Conservation (phyloP, 1,140 invertebrate genomes). For the Anoplolepis gracilipes region DNA sequence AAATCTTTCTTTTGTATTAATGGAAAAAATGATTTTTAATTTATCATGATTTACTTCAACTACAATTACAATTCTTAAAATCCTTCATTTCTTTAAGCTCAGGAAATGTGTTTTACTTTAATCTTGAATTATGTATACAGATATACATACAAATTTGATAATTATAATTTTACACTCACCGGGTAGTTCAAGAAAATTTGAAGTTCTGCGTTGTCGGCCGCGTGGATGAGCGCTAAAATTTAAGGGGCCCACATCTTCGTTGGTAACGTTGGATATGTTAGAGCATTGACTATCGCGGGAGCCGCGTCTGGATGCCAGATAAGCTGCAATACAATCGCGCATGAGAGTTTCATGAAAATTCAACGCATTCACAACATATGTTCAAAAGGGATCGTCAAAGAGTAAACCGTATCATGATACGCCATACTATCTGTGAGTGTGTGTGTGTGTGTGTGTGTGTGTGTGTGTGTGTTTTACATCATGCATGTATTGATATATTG, state of each 20-base stretch:
- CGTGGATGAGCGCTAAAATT: conserved; percentile 91
- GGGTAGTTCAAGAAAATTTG: conserved; percentile 95
- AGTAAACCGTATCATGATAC: conserved; percentile 31
- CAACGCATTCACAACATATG: background rate
- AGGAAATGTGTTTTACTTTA: background rate
- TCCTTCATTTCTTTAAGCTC: too few species aligned
- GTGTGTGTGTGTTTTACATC: background rate
- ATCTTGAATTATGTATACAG: background rate
- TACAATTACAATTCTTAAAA: background rate
- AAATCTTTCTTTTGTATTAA: background rate
- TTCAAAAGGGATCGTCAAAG: conserved; percentile 27
- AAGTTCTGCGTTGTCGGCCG: conserved; percentile 91
- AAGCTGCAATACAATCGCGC: conserved; percentile 85
- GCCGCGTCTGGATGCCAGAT: conserved; percentile 91
- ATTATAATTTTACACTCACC: conserved; percentile 85
- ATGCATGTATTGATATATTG: background rate
- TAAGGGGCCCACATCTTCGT: conserved; percentile 92
- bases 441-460: background rate
- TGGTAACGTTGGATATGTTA: conserved; percentile 89
- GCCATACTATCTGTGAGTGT: background rate
- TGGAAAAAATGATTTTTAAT: background rate
- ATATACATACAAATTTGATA: background rate
- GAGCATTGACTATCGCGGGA: conserved; percentile 90
- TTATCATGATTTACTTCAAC: background rate
- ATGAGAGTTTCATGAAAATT: conserved; percentile 15